Evolutionary conservation across 2,113 vertebrate genomes (phyloP), one percentile per base, ranked within the genome.

Genomic region (Tetrax tetrax): DNA sequence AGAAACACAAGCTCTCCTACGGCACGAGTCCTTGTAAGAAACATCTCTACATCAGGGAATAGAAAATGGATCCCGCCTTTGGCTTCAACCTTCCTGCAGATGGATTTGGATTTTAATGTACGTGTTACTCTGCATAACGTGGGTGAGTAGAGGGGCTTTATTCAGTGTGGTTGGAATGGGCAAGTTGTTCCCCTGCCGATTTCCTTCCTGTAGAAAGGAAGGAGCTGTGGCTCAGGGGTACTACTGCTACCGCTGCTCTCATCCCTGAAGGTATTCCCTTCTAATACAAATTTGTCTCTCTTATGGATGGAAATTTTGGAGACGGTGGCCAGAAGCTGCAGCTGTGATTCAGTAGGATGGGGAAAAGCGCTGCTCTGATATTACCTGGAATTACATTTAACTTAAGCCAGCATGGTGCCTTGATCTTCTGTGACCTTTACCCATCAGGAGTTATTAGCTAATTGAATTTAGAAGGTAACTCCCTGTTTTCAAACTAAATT

Each of bases 401-500:
- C 87, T 95, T 93, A 82, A 94, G 92, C 85, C 60, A 89, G 59
- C 82, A 33, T 0, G 7, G 37, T 92, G 83, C 45, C 66, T 81
- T 84, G 85, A 65, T 95, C 76, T 95, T 90, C 80, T 84, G 48
- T 96, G 95, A 93, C 93, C 96, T 95, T 90, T 92, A 89, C 66
- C 87, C 90, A 61, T 90, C 92, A 91, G 72, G 77, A 94, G 57
- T 97, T 95, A 93, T 95, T 95, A 96, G 94, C 84, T 95, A 96
- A 96, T 95, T 96, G 93, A 94, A 97, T 97, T 96, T 94, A 93
- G 86, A 92, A 82, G 91, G 94, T 96, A 95, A 96, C 93, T 94
- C 90, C 83, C 90, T 90, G 64, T 96, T 97, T 96, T 96, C 91
- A 97, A 94, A 97, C 91, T 95, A 96, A 97, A 97, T 97, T 96